Evolutionary conservation across 2,797 vertebrate genomes (phyloP).

Genomic region (Ctenochaetus hawaiiensis): DNA sequence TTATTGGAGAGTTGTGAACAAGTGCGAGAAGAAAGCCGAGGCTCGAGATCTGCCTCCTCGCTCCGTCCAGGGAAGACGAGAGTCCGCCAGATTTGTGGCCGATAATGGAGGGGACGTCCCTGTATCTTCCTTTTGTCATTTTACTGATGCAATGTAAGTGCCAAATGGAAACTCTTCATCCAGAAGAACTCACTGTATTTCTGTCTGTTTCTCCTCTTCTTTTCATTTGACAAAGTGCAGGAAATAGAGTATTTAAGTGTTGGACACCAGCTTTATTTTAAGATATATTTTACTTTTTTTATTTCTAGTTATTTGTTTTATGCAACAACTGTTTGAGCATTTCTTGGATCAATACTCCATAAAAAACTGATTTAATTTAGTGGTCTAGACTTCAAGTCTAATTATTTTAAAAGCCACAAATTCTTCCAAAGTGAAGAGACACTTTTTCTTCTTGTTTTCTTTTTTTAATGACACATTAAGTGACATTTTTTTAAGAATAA

Average conservation of each 20-base stretch:
- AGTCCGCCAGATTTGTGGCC: conserved; percentile 60
- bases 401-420: not conserved
- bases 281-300: not conserved
- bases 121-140: conserved; percentile 68
- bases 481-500: not conserved
- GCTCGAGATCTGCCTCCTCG: conserved; percentile 57
- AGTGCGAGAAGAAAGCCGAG: conserved; percentile 74
- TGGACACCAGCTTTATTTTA: not conserved
- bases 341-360: not conserved
- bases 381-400: not conserved
- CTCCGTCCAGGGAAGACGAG: conserved; percentile 63
- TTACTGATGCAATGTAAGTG: conserved; percentile 82
- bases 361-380: not conserved
- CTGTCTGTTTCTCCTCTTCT: conserved; percentile 5
- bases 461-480: too few species aligned
- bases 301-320: not conserved
- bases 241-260: not conserved
- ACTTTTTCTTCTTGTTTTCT: not conserved
- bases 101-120: conserved; percentile 77
- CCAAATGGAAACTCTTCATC: conserved; percentile 1
- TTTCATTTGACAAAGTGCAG: not conserved
- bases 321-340: not conserved
- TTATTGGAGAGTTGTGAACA: conserved; percentile 76
- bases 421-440: not conserved
- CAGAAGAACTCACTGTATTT: not conserved